Evolutionary conservation across 2,888 invertebrate genomes (phyloP).

Genomic region (Pasiphila rectangulata): DNA sequence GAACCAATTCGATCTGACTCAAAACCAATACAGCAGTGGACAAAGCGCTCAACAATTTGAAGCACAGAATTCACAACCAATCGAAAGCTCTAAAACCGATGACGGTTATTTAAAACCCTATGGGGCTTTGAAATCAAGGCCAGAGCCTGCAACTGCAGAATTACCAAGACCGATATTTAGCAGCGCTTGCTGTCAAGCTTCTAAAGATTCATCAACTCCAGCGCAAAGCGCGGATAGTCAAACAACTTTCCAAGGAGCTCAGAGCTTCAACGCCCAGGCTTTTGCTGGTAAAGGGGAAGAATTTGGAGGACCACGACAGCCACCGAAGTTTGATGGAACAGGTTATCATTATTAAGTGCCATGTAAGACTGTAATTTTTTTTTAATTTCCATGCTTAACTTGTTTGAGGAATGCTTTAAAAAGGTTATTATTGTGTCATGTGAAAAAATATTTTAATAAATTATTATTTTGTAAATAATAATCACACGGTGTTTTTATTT

Average conservation of each 20-base stretch:
- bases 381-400: not conserved
- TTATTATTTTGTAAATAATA: conserved; percentile 32
- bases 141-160: conserved; percentile 2
- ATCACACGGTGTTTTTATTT: not conserved
- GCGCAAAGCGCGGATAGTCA: conserved; percentile 22
- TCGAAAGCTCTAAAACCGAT: not conserved
- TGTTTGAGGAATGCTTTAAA: not conserved
- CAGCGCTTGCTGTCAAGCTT: conserved; percentile 23
- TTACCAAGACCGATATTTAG: conserved; percentile 16
- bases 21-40: conserved; percentile 1
- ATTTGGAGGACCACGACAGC: conserved; percentile 59
- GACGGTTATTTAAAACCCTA: conserved; percentile 7
- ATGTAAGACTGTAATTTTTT: conserved; percentile 20
- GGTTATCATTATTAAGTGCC: conserved; percentile 67
- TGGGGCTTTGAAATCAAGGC: conserved; percentile 3
- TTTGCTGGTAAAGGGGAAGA: conserved; percentile 51
- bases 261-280: conserved; percentile 33
- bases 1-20: conserved; percentile 9
- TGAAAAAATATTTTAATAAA: conserved; percentile 26
- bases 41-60: conserved; percentile 2
- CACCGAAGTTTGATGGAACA: conserved; percentile 62
- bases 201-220: conserved; percentile 21
- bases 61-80: conserved; percentile 4
- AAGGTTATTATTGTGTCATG: conserved; percentile 5
- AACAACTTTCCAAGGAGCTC: conserved; percentile 33